Base-by-base conservation (phyloP, 2,888 invertebrate genomes). In the Pyrochroa serraticornis region DNA sequence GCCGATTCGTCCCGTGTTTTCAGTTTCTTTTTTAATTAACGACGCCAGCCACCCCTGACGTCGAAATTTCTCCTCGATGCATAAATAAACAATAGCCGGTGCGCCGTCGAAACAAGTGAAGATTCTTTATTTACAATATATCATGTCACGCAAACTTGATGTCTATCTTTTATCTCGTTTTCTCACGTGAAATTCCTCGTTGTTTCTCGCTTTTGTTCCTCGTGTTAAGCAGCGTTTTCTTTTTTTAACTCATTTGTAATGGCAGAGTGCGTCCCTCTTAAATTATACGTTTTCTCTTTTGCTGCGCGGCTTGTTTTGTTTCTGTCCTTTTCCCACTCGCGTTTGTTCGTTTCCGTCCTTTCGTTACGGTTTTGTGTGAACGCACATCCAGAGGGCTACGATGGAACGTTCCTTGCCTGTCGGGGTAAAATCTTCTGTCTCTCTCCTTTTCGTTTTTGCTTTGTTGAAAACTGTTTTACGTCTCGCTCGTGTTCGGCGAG, bases 211-310 rank as follows among this genome's bases (percentile, higher is more conserved):
- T 55, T 22, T 14, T n/a, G 38, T 32, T 34, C 42, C 48, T 33
- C 41, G 35, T 47, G 46, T 44, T 42, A 48, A 37, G 48, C 37
- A 49, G 51, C 51, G 50, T 65, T 62, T 62, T 65, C 58, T 65
- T 69, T 70, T 67, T 71, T 70, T 62, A 66, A 62, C 67, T 66
- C 68, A 68, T 68, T 69, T 68, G 69, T 69, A 68, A 67, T 68
- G 64, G 65, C 65, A 66, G 58, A 66, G 67, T 66, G 64, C 53
- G 56, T 70, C 70, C 67, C 68, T 61, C 66, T 69, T 65, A 70
- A 70, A 71, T 70, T 68, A 71, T 66, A 70, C 65, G 69, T 64
- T 66, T 58, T 58, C 62, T 68, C 71, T 66, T 65, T 62, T 54
- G 65, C 65, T 38, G 52, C 63, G 42, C 50, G 60, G 51, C 36